Evolutionary conservation across 2,888 invertebrate genomes (phyloP), one percentile per base, ranked within the genome.

Genomic region (Eristalis arbustorum): DNA sequence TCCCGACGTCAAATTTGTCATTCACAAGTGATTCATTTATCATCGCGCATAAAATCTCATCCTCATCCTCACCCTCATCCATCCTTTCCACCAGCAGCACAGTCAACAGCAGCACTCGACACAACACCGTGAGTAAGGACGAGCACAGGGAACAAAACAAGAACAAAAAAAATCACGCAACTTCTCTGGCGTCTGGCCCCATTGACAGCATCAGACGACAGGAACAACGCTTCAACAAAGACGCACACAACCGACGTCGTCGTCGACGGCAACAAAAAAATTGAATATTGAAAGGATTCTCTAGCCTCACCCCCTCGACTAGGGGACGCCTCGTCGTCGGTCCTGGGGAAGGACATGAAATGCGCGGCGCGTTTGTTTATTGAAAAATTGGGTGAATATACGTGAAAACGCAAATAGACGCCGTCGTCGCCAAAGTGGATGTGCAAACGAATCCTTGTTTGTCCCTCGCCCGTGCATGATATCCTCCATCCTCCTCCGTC

Each of bases 341-440:
- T 37, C 37, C 13, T 13, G 37, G n/a, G 42, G 4, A 42, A 42
- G n/a, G 42, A 42, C n/a, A 42, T 42, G 42, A 42, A n/a, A n/a
- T 1, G n/a, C n/a, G 23, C 42, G 76, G 18, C 49, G 49, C 49
- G 18, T 49, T 62, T 85, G 81, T 77, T 85, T 85, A 78, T 85
- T 77, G 68, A 77, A 82, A 77, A 85, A 81, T 82, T 81, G 81
- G 66, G 77, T 85, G 71, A 81, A 77, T 82, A 74, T 64, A 81
- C 81, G 63, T 37, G 57, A 22, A 63, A 66, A 72, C 62, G 57
- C 40, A 77, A 74, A 63, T 68, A 80, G 74, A 81, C 69, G 68
- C 56, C 18, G 66, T 10, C 42, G 42, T n/a, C n/a, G 14, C 18
- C 49, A 59, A 77, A 85, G 73, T 81, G 64, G 64, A 77, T 64